These are phyloP conservation scores for Malacoctenus gilli DNA, from an alignment of 2,797 vertebrate genomes.

Conservation along the genomic window DNA sequence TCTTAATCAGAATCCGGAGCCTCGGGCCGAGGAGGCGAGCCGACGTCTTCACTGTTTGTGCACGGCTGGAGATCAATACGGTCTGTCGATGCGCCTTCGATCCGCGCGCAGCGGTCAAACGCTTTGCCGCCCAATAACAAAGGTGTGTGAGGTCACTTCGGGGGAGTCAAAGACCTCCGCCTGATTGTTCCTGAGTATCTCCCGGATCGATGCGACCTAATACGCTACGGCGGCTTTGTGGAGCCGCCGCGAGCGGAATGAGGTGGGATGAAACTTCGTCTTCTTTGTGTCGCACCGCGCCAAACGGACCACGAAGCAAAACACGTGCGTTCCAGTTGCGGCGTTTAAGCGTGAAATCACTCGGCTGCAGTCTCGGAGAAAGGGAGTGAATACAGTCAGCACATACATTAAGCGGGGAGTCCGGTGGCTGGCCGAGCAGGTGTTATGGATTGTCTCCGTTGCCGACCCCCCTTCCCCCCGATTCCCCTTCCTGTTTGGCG, in stretches of 20 bases:
- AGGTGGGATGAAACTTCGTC: background rate
- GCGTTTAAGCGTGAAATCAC: constrained; percentile 35
- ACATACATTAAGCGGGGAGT: constrained; percentile 36
- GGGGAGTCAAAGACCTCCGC: constrained; percentile 49
- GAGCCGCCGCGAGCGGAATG: background rate
- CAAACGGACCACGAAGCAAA: constrained; percentile 5
- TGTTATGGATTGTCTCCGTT: constrained; percentile 73
- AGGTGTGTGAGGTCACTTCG: constrained; percentile 67
- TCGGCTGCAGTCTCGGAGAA: constrained; percentile 29
- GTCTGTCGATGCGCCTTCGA: constrained; percentile 64
- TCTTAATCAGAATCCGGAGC: constrained; percentile 58
- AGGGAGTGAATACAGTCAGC: constrained; percentile 57
- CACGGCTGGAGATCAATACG: constrained; percentile 67
- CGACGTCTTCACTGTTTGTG: constrained; percentile 30
- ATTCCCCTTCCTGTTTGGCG: constrained; percentile 81
- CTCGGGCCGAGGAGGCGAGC: constrained; percentile 20
- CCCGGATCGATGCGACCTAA: constrained; percentile 62
- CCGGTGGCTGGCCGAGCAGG: constrained; percentile 57
- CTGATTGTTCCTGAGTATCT: constrained; percentile 52
- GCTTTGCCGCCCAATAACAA: constrained; percentile 69
- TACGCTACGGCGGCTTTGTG: constrained; percentile 32
- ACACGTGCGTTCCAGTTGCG: constrained; percentile 47
- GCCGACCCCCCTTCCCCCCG: constrained; percentile 77
- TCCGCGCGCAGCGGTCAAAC: constrained; percentile 64
- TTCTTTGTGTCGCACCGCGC: background rate